These are phyloP conservation scores for Pipa parva DNA, from an alignment of 2,113 vertebrate species.

Conservation along the genomic window DNA sequence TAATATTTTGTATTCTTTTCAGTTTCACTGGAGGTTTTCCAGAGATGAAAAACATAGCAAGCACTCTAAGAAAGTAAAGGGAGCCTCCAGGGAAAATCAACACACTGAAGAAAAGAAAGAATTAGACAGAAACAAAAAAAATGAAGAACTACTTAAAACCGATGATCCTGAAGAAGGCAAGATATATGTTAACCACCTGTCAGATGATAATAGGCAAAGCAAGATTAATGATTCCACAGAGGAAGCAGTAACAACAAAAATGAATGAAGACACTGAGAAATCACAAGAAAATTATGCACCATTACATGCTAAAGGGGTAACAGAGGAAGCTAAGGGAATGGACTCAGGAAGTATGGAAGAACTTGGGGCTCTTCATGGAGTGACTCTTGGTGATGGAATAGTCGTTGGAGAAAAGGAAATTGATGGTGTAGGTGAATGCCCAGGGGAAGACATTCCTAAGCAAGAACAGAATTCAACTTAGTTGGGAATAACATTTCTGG, in stretches of 20 bases:
- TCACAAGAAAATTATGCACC: neutral
- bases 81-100: slow-evolving; percentile 48
- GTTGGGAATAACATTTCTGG: neutral
- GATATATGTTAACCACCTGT: slow-evolving; percentile 34
- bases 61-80: slow-evolving; percentile 60
- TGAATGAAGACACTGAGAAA: accelerated
- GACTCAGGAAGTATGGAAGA: accelerated
- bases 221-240: slow-evolving; percentile 14
- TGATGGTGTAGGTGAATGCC: accelerated
- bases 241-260: neutral
- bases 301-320: neutral
- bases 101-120: slow-evolving; percentile 50
- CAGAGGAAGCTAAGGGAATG: slow-evolving; percentile 25
- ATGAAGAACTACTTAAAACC: slow-evolving; percentile 47
- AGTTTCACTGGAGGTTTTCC: slow-evolving; percentile 76
- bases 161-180: slow-evolving; percentile 44
- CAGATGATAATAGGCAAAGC: slow-evolving; percentile 37
- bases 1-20: slow-evolving; percentile 13
- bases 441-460: neutral
- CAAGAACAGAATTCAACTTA: slow-evolving; percentile 21
- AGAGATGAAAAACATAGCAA: slow-evolving; percentile 57
- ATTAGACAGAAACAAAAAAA: slow-evolving; percentile 54
- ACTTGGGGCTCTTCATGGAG: accelerated
- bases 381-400: accelerated
- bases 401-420: neutral